Percentiles rank a stretch among this genome's conserved stretches.
Conservation (phyloP, 2,113 vertebrate genomes). For the Diglossa brunneiventris region DNA sequence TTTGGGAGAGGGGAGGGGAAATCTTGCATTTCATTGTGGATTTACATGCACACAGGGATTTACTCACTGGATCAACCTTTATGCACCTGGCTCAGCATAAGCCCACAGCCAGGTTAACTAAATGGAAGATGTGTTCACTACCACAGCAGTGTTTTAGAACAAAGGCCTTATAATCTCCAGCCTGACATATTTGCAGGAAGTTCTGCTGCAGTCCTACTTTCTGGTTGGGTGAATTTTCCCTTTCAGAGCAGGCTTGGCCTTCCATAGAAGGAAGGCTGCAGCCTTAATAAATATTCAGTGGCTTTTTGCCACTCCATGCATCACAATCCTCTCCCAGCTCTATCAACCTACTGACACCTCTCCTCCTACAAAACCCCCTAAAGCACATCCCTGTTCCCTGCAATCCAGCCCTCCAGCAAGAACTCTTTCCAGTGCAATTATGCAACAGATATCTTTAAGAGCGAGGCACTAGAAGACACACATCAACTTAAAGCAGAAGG, state of each 20-base stretch:
- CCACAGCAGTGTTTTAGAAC: neutral
- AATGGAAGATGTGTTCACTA: neutral
- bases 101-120: neutral
- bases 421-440: neutral
- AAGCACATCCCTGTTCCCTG: neutral
- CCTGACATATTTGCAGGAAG: neutral
- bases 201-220: neutral
- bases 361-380: neutral
- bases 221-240: neutral
- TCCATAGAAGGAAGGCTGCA: neutral
- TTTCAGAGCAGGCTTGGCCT: neutral
- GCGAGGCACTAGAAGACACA: neutral
- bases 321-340: neutral
- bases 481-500: neutral
- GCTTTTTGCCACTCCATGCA: neutral
- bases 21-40: neutral
- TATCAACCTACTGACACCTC: neutral
- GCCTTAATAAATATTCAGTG: rapidly evolving
- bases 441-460: neutral
- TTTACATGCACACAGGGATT: neutral
- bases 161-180: neutral
- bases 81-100: neutral
- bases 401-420: neutral
- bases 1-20: neutral
- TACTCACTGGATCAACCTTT: neutral